Base-by-base conservation (phyloP, 2,797 vertebrate genomes). In the Oryzias dopingdopingensis region DNA sequence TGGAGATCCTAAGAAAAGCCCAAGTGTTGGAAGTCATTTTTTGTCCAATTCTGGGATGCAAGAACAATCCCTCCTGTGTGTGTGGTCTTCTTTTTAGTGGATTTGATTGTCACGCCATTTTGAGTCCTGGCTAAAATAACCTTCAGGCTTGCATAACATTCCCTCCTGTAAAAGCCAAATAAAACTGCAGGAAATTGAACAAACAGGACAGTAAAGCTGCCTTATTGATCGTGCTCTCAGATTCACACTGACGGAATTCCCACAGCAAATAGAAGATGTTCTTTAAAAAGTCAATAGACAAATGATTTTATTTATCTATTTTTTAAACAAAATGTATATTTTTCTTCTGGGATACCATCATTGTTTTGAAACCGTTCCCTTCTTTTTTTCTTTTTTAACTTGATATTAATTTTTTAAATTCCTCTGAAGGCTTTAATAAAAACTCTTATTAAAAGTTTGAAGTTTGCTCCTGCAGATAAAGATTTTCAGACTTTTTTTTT, bases 131-230 rank as follows among this genome's bases (percentile, higher is more conserved):
- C 13, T 16, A 51, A 22, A 12, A 68, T 76, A 63, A 65, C 69
- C 59, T 67, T 53, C 18, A 48, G 47, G 58, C 50, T 18, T 60
- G 54, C 24, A 46, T 20, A 60, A 52, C 14, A 13, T 22, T 40
- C 41, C 51, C 16, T 3, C 46, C 1, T 29, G n/a, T 61, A 43
- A 77, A 65, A 57, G 32, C 67, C 59, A 48, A 17, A 17, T 26
- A 59, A 64, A 69, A 56, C 52, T 12, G 49, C 67, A 79, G 79
- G 70, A 81, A 80, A 77, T 76, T 10, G 68, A 70, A 65, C 17
- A 4, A n/a, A 41, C 20, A 7, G 43, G 42, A 23, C 42, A 4
- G 52, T 42, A 59, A 62, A 22, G 26, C 54, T 5, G 65, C 40
- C 17, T 20, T 73, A 40, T 62, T 32, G 51, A n/a, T 41, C 46